Evolutionary conservation across 2,797 vertebrate species (phyloP).

Genomic region (Acanthurus lineatus): DNA sequence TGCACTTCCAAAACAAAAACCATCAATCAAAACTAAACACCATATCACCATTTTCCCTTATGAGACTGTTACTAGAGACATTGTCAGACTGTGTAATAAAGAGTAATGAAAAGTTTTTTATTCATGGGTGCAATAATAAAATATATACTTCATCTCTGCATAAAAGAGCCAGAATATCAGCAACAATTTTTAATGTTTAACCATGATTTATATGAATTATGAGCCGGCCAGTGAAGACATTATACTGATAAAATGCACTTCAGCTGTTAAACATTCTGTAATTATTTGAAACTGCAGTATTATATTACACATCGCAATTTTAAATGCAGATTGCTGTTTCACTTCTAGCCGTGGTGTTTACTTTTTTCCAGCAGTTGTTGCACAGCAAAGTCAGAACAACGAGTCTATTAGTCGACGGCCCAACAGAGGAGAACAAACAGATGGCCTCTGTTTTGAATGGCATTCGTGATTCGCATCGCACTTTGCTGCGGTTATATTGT

Average conservation of each 20-base stretch:
- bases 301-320: no score
- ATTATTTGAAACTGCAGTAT: no score
- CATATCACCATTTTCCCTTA: not conserved
- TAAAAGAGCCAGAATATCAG: not conserved
- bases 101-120: not conserved
- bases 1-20: not conserved
- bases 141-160: not conserved
- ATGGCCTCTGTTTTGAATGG: conserved; percentile 48
- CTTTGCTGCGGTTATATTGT: conserved; percentile 74
- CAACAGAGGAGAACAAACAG: conserved; percentile 57
- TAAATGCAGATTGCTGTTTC: not conserved
- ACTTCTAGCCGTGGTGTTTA: not conserved
- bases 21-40: conserved; percentile 1
- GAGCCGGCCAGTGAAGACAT: not conserved
- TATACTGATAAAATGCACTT: not conserved
- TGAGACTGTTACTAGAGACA: no score
- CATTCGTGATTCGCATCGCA: conserved; percentile 66
- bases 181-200: not conserved
- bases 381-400: conserved; percentile 21
- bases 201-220: not conserved
- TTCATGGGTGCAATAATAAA: not conserved
- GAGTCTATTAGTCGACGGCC: conserved; percentile 45
- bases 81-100: no score
- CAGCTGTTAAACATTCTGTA: no score
- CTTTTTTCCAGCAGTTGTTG: not conserved